Percentiles rank a stretch among this genome's conserved stretches.
These are phyloP conservation scores for Mastomys coucha DNA, from an alignment of 2,113 vertebrate genomes.

Conservation along the genomic window DNA sequence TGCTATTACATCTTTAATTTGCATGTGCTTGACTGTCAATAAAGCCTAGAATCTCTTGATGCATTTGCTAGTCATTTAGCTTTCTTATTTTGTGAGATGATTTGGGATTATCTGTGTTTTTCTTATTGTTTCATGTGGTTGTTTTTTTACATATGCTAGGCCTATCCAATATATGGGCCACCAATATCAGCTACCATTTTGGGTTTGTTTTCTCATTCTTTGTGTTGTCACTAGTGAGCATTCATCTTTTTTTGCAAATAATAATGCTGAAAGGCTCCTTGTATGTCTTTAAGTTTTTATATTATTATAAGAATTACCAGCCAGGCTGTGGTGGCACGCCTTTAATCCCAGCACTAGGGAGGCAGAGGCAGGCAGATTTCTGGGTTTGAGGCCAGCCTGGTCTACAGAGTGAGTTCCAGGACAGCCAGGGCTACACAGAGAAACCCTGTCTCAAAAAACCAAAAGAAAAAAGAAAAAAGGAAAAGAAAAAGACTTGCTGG, in stretches of 20 bases:
- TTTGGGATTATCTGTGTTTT: not conserved
- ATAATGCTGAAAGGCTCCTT: not conserved
- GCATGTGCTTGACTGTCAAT: conserved; percentile 31
- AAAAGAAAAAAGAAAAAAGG: no score
- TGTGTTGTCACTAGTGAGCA: not conserved
- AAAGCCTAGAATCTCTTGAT: not conserved
- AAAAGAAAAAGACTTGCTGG: not conserved
- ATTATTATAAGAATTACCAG: not conserved
- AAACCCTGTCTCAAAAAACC: not conserved
- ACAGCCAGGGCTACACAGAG: not conserved
- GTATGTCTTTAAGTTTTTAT: conserved; percentile 29
- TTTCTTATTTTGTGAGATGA: conserved; percentile 3
- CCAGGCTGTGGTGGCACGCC: not conserved
- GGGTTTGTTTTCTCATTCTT: conserved; percentile 34
- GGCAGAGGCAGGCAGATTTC: not conserved
- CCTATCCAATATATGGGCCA: not conserved
- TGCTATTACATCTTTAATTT: conserved; percentile 15
- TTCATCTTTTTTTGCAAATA: not conserved
- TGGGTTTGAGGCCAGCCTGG: not conserved
- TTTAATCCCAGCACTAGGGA: not conserved
- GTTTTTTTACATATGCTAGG: conserved; percentile 34
- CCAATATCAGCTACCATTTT: not conserved
- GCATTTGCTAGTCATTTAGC: not conserved
- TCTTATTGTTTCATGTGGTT: not conserved
- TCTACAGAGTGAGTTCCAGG: not conserved